Evolutionary conservation across 2,797 vertebrate genomes (phyloP).

Genomic region (Vireo griseus): DNA sequence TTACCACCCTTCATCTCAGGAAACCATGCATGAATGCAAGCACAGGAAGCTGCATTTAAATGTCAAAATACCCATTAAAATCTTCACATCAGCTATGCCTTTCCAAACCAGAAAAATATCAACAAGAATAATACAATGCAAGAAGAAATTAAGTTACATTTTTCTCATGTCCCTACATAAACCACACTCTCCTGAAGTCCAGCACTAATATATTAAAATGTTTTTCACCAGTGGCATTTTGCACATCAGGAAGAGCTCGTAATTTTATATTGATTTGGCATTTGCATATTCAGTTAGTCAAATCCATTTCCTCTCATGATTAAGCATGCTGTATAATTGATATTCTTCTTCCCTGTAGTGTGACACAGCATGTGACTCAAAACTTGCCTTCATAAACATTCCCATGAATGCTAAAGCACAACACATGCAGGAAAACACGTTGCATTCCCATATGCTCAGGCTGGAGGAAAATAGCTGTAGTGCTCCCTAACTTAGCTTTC

Average conservation of each 20-base stretch:
- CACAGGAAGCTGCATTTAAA: slow-evolving; percentile 7
- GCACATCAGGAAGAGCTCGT: not conserved
- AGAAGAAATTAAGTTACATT: slow-evolving; percentile 10
- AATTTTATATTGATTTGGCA: not conserved
- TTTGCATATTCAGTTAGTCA: slow-evolving; percentile 42
- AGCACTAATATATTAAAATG: not conserved
- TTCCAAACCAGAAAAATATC: not conserved
- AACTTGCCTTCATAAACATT: not conserved
- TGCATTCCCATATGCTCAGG: not conserved
- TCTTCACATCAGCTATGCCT: not conserved
- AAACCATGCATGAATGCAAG: not conserved
- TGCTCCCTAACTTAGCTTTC: not conserved
- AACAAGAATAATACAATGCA: not conserved
- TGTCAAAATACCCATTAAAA: slow-evolving; percentile 10
- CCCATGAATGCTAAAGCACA: not conserved
- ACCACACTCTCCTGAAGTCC: not conserved
- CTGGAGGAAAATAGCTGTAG: not conserved
- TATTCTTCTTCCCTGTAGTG: slow-evolving; percentile 13
- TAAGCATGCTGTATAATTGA: slow-evolving; percentile 22
- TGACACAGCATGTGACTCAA: slow-evolving; percentile 24
- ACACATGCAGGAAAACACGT: not conserved
- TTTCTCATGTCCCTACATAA: not conserved
- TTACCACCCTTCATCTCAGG: not conserved
- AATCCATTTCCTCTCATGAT: slow-evolving; percentile 38
- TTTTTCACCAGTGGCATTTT: slow-evolving; percentile 2